phyloP scores from a whole-genome alignment of 1,140 invertebrate species.

The Druon quercuslanigerum region DNA sequence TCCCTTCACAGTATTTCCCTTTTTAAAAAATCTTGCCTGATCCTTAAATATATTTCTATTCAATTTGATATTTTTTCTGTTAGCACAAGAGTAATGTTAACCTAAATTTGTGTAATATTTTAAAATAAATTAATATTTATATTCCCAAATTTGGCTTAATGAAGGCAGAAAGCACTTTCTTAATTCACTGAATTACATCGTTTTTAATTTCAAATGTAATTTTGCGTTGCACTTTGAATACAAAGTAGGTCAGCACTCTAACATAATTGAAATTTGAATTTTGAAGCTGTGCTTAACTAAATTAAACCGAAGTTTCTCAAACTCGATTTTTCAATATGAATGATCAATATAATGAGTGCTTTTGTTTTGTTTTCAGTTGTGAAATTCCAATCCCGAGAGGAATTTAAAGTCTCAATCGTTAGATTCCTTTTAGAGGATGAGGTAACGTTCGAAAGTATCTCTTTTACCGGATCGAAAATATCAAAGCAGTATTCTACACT shows the following conservation, averaged over 20 bases:
- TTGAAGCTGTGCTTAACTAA: background rate
- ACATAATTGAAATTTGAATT: background rate
- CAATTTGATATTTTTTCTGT: too few relatives aligned
- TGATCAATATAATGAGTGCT: background rate
- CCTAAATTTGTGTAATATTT: too few relatives aligned
- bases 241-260: background rate
- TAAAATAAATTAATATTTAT: too few relatives aligned
- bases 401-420: background rate
- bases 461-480: constrained; percentile 12
- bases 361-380: background rate
- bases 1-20: too few relatives aligned
- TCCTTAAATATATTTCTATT: too few relatives aligned
- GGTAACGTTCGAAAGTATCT: constrained; percentile 17
- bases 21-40: too few relatives aligned
- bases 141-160: too few relatives aligned
- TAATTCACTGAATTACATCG: background rate
- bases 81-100: too few relatives aligned
- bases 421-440: background rate
- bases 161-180: background rate
- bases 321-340: too few relatives aligned
- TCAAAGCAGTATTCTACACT: constrained; percentile 16
- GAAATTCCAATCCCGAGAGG: background rate
- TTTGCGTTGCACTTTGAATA: background rate
- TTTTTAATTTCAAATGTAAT: background rate
- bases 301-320: too few relatives aligned